Percentiles rank a stretch among this genome's conserved stretches.
Conservation (phyloP, 2,888 invertebrate species). For the Caenorhabditis sinica region DNA sequence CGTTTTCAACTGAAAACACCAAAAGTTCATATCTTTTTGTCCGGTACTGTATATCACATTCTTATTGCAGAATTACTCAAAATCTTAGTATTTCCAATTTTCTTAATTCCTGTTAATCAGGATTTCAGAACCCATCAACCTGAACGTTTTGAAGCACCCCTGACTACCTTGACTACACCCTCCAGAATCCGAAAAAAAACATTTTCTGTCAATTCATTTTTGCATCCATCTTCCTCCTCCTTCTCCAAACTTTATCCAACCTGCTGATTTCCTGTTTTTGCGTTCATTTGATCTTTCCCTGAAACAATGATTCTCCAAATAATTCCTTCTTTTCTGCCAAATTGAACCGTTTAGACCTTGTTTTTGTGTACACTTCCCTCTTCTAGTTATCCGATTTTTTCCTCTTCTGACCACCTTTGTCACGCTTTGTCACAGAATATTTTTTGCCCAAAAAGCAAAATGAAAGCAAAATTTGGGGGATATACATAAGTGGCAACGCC, state of each 20-base stretch:
- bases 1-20: no score
- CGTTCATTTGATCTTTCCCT: conserved; percentile 16
- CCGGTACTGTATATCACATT: no score
- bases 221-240: background rate
- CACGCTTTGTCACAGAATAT: background rate
- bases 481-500: conserved; percentile 6
- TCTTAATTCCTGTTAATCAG: no score
- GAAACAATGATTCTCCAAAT: background rate
- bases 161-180: background rate
- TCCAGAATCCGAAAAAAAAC: background rate
- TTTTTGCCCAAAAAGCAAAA: background rate
- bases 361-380: conserved; percentile 12
- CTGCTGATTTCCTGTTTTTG: conserved; percentile 1
- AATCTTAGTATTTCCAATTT: no score
- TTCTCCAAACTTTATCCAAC: background rate
- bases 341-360: conserved; percentile 1
- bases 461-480: no score
- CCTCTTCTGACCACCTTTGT: conserved; percentile 14
- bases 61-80: no score
- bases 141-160: no score
- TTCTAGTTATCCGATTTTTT: conserved; percentile 1
- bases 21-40: no score
- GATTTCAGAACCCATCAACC: no score
- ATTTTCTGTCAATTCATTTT: background rate
- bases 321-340: background rate